A percentile compares a stretch with the other conserved stretches of the same genome.
Conservation (phyloP, 2,888 invertebrate genomes). For the Tuta absoluta region DNA sequence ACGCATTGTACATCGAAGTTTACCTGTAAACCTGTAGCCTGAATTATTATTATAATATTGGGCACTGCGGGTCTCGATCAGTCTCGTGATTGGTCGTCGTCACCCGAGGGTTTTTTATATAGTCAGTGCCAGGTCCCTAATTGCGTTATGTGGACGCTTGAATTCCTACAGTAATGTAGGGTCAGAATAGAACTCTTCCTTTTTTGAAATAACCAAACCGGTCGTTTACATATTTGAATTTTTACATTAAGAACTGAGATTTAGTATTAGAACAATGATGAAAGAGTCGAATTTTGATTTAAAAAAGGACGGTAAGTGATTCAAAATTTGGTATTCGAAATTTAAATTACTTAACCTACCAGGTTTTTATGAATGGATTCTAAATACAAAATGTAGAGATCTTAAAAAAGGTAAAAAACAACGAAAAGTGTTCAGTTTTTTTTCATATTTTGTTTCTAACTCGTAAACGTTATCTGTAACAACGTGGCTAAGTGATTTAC, state of each 20-base stretch:
- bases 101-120: constrained; percentile 55
- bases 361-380: background rate
- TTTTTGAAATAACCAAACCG: constrained; percentile 17
- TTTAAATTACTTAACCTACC: no score
- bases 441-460: constrained; percentile 63
- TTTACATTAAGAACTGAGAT: constrained; percentile 27
- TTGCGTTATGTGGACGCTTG: constrained; percentile 63
- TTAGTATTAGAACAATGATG: constrained; percentile 2
- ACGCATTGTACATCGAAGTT: no score
- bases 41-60: no score
- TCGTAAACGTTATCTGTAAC: constrained; percentile 75
- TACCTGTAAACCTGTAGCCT: no score
- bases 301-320: no score
- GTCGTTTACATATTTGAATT: constrained; percentile 14
- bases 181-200: constrained; percentile 37
- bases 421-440: constrained; percentile 13
- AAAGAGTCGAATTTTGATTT: background rate
- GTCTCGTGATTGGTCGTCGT: constrained; percentile 64
- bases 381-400: background rate
- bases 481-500: constrained; percentile 80
- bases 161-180: constrained; percentile 54
- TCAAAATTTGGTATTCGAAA: background rate
- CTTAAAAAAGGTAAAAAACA: constrained; percentile 18
- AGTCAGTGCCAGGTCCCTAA: constrained; percentile 64
- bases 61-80: constrained; percentile 50